phyloP scores from a whole-genome alignment of 2,113 vertebrate species.

The Nerophis lumbriciformis region DNA sequence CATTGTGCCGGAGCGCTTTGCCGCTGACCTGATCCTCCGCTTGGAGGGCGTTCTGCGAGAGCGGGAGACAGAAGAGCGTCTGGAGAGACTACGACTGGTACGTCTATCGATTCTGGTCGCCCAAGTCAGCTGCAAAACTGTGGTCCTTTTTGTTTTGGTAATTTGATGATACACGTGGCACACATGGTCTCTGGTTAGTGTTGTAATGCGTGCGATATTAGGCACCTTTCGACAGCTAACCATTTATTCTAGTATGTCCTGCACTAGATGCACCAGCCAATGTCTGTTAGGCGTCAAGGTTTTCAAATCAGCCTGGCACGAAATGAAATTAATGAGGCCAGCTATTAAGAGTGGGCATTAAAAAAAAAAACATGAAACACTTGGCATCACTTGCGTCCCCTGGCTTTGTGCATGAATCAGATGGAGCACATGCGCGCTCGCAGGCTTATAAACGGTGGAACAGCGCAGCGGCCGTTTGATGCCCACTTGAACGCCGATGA shows the following conservation, averaged over 20 bases:
- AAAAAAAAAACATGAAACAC: slow-evolving; percentile 41
- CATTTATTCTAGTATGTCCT: slow-evolving; percentile 1
- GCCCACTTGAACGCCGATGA: slow-evolving; percentile 60
- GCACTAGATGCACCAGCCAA: slow-evolving; percentile 2
- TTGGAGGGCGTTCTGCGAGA: slow-evolving; percentile 85
- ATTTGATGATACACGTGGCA: not conserved
- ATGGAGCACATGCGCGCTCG: slow-evolving; percentile 62
- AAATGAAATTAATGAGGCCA: slow-evolving; percentile 60
- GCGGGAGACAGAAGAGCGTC: slow-evolving; percentile 82
- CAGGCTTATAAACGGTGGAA: slow-evolving; percentile 58
- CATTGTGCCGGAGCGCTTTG: slow-evolving; percentile 89
- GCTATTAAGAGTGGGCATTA: slow-evolving; percentile 41
- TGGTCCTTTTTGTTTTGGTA: not conserved
- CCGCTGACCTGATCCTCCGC: slow-evolving; percentile 87
- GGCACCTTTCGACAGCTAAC: not conserved
- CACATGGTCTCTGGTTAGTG: not conserved
- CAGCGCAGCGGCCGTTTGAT: slow-evolving; percentile 64
- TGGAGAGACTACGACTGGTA: slow-evolving; percentile 86
- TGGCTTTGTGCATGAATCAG: slow-evolving; percentile 52
- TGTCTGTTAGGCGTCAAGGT: slow-evolving; percentile 36
- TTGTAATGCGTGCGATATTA: not conserved
- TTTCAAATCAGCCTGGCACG: slow-evolving; percentile 50
- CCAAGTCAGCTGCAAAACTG: not conserved
- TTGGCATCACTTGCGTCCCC: slow-evolving; percentile 41
- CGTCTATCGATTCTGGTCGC: not conserved